A percentile compares a stretch with the other conserved stretches of the same genome.
Conservation (phyloP, 2,113 vertebrate genomes). For the Pterocles orientalis region DNA sequence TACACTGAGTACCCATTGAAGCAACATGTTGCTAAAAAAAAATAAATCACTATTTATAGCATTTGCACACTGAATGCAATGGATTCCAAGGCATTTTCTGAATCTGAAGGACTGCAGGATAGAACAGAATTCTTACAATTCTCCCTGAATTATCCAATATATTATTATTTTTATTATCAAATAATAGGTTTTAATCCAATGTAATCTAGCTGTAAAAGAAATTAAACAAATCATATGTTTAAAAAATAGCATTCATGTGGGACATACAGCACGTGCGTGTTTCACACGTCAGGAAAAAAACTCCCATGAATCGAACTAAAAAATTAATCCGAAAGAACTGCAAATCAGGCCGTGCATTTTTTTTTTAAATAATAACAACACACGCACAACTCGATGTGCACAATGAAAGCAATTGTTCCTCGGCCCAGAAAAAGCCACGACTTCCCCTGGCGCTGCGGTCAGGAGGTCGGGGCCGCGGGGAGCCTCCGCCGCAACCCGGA, state of each 20-base stretch:
- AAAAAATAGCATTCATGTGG: neutral
- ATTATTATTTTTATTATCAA: neutral
- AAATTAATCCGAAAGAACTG: conserved; percentile 25
- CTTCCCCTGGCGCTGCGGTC: conserved; percentile 11
- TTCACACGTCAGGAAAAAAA: neutral
- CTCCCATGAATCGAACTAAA: conserved; percentile 7
- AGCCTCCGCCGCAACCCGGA: conserved; percentile 34
- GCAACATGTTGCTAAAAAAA: neutral
- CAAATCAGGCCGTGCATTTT: conserved; percentile 16
- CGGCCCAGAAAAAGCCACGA: conserved; percentile 28
- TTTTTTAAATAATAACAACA: neutral
- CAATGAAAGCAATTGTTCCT: conserved; percentile 36
- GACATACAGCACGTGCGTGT: fast-evolving
- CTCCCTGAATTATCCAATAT: neutral
- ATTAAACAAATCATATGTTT: neutral
- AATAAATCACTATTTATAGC: neutral
- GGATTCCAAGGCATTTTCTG: neutral
- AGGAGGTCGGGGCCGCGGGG: conserved; percentile 27
- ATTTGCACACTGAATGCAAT: neutral
- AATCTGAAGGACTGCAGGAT: neutral
- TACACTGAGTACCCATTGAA: neutral
- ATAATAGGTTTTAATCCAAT: neutral
- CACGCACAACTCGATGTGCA: neutral
- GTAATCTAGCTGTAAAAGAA: conserved; percentile 8
- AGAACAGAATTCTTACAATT: neutral